Conservation (phyloP, 64 coral and sea anemone species). For the Pachyseris speciosa region DNA sequence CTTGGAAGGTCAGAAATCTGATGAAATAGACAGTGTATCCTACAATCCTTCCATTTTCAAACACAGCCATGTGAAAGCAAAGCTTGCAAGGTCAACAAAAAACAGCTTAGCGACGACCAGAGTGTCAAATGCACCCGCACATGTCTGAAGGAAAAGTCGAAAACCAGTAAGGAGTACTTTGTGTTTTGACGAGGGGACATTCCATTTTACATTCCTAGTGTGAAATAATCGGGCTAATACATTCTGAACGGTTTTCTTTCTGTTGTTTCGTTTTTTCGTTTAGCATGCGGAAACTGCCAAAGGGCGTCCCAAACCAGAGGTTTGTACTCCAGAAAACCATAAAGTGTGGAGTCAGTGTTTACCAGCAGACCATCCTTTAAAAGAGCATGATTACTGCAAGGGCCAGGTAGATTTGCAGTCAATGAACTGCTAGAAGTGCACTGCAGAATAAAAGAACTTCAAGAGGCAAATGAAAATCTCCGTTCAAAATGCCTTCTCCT, state of each 20-base stretch:
- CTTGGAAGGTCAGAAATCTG: slow-evolving; percentile 18
- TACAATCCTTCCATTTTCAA: slow-evolving; percentile 14
- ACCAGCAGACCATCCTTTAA: slow-evolving; percentile 39
- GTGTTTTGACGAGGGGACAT: slow-evolving; percentile 1
- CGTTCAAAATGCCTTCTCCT: slow-evolving; percentile 43
- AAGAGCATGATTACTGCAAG: slow-evolving; percentile 36
- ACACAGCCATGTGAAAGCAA: slow-evolving; percentile 25
- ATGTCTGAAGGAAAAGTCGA: slow-evolving; percentile 17
- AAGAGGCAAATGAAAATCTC: slow-evolving; percentile 49
- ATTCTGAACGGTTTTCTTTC: slow-evolving; percentile 24
- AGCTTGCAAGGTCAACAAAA: slow-evolving; percentile 62
- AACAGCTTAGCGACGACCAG: slow-evolving; percentile 29
- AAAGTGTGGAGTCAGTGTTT: slow-evolving; percentile 64
- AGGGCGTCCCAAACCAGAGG: slow-evolving; percentile 56
- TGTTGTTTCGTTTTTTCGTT: slow-evolving; percentile 3
- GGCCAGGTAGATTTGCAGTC: slow-evolving; percentile 43
- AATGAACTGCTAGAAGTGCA: slow-evolving; percentile 29
- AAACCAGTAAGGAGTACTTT: slow-evolving; percentile 38
- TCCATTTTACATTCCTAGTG: slow-evolving; percentile 2
- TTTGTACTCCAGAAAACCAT: slow-evolving; percentile 37
- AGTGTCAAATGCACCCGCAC: slow-evolving; percentile 36
- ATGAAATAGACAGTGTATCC: slow-evolving; percentile 35
- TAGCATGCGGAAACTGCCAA: slow-evolving; percentile 55
- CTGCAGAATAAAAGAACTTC: slow-evolving; percentile 13
- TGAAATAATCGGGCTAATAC: slow-evolving; percentile 32